Base-by-base conservation (phyloP, 2,888 invertebrate genomes). In the Protonemura montana region DNA sequence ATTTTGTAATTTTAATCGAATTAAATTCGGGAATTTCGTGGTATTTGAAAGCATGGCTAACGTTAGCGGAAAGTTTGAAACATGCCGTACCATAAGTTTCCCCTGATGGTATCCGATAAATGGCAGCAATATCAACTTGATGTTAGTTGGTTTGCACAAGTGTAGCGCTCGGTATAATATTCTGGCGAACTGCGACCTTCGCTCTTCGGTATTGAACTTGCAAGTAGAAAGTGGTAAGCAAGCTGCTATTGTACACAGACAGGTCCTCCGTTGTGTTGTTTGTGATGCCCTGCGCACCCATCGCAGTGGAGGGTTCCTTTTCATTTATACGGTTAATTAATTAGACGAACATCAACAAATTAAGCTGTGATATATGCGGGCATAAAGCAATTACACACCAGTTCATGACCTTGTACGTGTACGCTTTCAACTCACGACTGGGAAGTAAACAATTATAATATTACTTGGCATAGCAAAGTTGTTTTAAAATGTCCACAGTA, bases 351-450 rank as follows among this genome's bases (percentile, higher is more conserved):
- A 83, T 41, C 30, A 83, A 83, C 82, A 83, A 30, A 83, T 83
- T 42, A 83, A 30, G 35, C 82, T 41, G n/a, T 41, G 82, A 35
- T 41, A 59, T 59, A 59, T 59, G 42, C 82, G 82, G 78, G 78
- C 13, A 78, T 26, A 26, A 78, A 3, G 78, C 78, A 78, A 78
- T 78, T 78, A 78, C 27, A 6, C n/a, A 41, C n/a, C 82, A 41
- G 29, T 42, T 35, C 26, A 83, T 83, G 82, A 83, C 41, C 82
- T 83, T 83, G 41, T 42, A 6, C 5, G 42, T 83, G n/a, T 83
- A 26, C 41, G 82, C 82, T 83, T 83, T 83, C 82, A 83, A 83
- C 42, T 83, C n/a, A 83, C 3, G n/a, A n/a, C 35, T n/a, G n/a
- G 13, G 35, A 83, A 83, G 41, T 41, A 41, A 83, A 26, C 82